Base-by-base conservation (phyloP, 2,888 invertebrate genomes). In the Cistogaster globosa region DNA sequence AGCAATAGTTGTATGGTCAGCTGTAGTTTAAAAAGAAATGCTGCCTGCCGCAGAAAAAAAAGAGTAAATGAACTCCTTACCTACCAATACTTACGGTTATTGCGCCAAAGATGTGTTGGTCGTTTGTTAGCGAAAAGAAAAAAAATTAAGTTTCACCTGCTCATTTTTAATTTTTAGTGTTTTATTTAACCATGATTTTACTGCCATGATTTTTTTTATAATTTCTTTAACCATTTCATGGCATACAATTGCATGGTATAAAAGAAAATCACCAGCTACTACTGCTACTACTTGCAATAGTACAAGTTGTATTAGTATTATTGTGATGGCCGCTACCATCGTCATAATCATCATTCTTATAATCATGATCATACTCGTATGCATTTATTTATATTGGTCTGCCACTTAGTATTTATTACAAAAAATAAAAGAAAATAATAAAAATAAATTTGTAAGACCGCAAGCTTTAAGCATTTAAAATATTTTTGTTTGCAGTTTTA, bases 81-180 rank as follows among this genome's bases (percentile, higher is more conserved):
- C 69, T 69, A 38, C 77, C 62, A 69, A 85, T 74, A 75, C 74
- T 71, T 62, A 79, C 71, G 79, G 80, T 81, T 80, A 63, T 74
- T 57, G 65, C 63, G 65, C 63, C 53, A 26, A 22, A 63, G 45
- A 63, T 65, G 78, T 79, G 80, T 63, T 84, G 51, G 80, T 63
- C 81, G 57, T 77, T 75, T 85, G 81, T 75, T 57, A 63, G 68
- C 22, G 68, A 74, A 71, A 74, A 69, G 32, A 48, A 51, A 58
- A 65, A 65, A 51, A 38, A 32, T 60, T 74, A 82, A 85, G 85
- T 85, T 85, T 85, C 85, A 85, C 85, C 85, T 85, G 85, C 85
- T 82, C 78, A 78, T 81, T 85, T 85, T 85, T 85, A 85, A 85
- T 85, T 85, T 85, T 85, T 82, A 85, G 74, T 82, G 53, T 85